Evolutionary conservation across 2,113 vertebrate species (phyloP).

Genomic region (Cyanoderma ruficeps): DNA sequence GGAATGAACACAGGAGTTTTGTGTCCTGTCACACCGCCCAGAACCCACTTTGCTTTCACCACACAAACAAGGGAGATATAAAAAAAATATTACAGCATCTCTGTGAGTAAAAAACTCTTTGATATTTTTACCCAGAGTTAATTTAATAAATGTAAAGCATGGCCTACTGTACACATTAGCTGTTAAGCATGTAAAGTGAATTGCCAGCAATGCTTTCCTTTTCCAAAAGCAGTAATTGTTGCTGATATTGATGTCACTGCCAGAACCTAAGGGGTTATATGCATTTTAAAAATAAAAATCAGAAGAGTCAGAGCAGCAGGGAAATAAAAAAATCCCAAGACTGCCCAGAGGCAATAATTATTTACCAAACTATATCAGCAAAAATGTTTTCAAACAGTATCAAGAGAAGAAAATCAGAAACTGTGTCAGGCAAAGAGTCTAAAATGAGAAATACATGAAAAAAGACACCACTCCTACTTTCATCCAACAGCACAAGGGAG

Average conservation of each 20-base stretch:
- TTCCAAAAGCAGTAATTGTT: neutral
- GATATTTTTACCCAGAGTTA: neutral
- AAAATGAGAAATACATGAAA: neutral
- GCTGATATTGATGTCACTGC: neutral
- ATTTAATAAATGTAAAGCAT: neutral
- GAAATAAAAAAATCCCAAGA: neutral
- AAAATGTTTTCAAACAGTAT: neutral
- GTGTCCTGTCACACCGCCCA: neutral
- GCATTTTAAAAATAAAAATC: neutral
- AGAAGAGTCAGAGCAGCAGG: neutral
- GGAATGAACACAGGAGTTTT: neutral
- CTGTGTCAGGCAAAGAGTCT: neutral
- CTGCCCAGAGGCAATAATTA: neutral
- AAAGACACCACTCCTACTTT: neutral
- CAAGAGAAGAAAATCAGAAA: neutral
- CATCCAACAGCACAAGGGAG: neutral
- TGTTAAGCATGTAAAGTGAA: neutral
- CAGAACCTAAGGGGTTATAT: neutral
- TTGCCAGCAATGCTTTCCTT: neutral
- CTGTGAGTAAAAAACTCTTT: rapidly evolving
- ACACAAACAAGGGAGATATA: neutral
- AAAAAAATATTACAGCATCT: neutral
- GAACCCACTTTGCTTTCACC: neutral
- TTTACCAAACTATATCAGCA: neutral
- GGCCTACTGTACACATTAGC: neutral